Percentiles rank a stretch among this genome's conserved stretches.
These are phyloP conservation scores for Diarsia mendica DNA, from an alignment of 2,888 invertebrate species.

Conservation along the genomic window DNA sequence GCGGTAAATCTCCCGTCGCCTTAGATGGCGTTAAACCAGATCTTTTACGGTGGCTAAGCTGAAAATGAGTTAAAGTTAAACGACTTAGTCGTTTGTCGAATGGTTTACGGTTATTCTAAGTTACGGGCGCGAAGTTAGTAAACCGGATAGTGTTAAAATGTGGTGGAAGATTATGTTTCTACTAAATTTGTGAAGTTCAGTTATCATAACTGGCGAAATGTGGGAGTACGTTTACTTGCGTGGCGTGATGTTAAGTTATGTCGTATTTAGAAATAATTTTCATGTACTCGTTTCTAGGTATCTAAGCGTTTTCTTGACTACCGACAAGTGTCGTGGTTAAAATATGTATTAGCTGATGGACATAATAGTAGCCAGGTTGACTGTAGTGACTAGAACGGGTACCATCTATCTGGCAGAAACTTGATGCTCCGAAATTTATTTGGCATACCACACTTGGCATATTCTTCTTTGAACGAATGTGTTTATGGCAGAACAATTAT, in stretches of 20 bases:
- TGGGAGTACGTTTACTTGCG: too few species aligned
- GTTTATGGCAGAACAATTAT: too few species aligned
- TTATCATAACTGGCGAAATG: background rate
- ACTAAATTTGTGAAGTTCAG: background rate
- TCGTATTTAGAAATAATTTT: background rate
- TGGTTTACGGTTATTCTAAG: slow-evolving; percentile 70
- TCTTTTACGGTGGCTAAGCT: slow-evolving; percentile 82
- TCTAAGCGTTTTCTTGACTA: background rate
- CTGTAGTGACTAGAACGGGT: background rate
- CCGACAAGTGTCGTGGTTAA: background rate
- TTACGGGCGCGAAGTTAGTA: slow-evolving; percentile 64
- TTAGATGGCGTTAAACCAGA: slow-evolving; percentile 75
- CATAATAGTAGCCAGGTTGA: background rate
- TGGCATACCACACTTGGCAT: too few species aligned
- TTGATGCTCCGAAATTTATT: too few species aligned
- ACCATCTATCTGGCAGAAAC: too few species aligned
- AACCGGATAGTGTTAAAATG: slow-evolving; percentile 52
- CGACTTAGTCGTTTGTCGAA: slow-evolving; percentile 80
- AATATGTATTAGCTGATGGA: background rate
- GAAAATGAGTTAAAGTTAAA: slow-evolving; percentile 83
- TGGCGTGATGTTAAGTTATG: too few species aligned
- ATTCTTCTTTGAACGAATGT: too few species aligned
- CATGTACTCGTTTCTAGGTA: background rate
- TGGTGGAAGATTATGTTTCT: slow-evolving; percentile 46
- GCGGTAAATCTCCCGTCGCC: slow-evolving; percentile 75